Evolutionary conservation across 2,888 invertebrate genomes (phyloP).

Genomic region (Drosophila suboccidentalis): DNA sequence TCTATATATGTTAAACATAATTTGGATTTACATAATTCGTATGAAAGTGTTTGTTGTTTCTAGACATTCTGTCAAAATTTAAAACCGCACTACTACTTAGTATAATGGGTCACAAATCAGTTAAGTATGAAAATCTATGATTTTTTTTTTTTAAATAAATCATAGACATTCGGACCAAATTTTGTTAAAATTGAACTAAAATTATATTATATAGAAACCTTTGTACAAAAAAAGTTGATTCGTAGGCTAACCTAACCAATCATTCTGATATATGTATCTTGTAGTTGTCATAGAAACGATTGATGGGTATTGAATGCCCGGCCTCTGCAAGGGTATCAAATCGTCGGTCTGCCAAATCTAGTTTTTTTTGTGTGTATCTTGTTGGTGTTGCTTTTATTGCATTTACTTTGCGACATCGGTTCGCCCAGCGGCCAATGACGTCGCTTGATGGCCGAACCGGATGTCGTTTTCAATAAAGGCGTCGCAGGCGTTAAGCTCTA

Average conservation of each 20-base stretch:
- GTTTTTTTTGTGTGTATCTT: conserved; percentile 16
- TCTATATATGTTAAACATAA: no score
- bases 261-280: no score
- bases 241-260: no score
- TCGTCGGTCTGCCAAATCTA: not conserved
- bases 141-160: no score
- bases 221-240: no score
- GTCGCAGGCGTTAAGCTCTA: conserved; percentile 68
- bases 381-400: conserved; percentile 73
- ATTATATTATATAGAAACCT: not conserved
- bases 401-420: conserved; percentile 60
- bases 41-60: no score
- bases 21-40: no score
- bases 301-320: no score
- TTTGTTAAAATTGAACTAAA: not conserved
- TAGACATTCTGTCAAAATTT: no score
- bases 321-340: not conserved
- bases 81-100: no score
- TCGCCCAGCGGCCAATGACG: conserved; percentile 51
- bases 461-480: conserved; percentile 80
- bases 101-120: no score
- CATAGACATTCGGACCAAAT: not conserved
- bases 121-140: no score
- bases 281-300: not conserved
- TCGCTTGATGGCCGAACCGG: conserved; percentile 66